Evolutionary conservation across 2,113 vertebrate genomes (phyloP).

Genomic region (Canis aureus): DNA sequence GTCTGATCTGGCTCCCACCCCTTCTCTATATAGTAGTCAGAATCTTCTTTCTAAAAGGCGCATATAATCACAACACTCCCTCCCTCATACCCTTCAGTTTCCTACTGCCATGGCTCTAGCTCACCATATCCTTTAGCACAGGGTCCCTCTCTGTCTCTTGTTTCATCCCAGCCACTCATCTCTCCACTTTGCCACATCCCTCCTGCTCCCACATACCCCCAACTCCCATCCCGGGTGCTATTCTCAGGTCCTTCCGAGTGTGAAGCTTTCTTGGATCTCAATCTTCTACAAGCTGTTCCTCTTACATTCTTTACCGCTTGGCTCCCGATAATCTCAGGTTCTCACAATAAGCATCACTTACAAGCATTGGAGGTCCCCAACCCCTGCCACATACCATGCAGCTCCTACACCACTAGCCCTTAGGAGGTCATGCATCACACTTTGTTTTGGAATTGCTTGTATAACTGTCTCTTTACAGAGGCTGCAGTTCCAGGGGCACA

Average conservation of each 20-base stretch:
- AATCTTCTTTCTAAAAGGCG: not conserved
- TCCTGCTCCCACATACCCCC: no score
- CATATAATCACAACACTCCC: not conserved
- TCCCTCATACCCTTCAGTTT: not conserved
- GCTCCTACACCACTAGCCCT: not conserved
- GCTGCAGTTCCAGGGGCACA: not conserved
- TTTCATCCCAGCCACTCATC: not conserved
- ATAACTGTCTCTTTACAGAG: not conserved
- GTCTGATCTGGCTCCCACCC: not conserved
- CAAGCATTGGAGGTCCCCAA: no score
- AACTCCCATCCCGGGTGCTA: not conserved
- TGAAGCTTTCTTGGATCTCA: not conserved
- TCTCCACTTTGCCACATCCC: not conserved
- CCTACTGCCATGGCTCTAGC: not conserved
- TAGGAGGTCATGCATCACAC: not conserved
- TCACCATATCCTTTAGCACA: not conserved
- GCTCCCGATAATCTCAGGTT: not conserved
- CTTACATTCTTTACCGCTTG: not conserved
- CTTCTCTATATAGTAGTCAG: not conserved
- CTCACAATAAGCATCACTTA: not conserved
- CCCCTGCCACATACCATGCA: not conserved
- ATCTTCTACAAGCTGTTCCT: not conserved
- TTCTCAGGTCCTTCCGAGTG: not conserved
- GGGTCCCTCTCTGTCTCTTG: not conserved
- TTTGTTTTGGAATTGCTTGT: not conserved